phyloP scores from a whole-genome alignment of 2,797 vertebrate species.

The Halcyon chelicuti region DNA sequence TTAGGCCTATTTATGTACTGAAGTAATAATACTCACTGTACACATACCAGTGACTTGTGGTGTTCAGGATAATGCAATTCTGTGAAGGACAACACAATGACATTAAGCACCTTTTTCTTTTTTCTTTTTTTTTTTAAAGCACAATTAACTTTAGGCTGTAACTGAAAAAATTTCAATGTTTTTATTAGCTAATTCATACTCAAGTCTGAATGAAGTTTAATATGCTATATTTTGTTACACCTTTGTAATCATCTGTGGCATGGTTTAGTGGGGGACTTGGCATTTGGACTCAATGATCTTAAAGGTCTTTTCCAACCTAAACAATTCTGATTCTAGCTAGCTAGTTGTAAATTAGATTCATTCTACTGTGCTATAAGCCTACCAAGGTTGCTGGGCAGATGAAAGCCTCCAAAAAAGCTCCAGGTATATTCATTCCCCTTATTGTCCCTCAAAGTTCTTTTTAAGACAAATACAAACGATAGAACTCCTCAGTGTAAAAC shows the following conservation, averaged over 20 bases:
- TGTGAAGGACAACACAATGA: neutral
- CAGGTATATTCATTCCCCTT: neutral
- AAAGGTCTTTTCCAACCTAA: neutral
- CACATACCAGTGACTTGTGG: neutral
- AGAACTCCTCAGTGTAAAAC: neutral
- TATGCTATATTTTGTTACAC: neutral
- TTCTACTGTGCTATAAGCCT: neutral
- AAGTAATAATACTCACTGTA: neutral
- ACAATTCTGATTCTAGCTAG: neutral
- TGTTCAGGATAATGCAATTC: neutral
- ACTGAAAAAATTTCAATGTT: neutral
- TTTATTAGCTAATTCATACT: neutral
- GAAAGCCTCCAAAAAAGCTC: neutral
- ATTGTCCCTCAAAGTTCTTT: neutral
- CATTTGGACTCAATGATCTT: neutral
- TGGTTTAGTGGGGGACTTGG: neutral
- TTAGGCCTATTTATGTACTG: neutral
- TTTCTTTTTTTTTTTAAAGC: neutral
- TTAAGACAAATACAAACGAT: neutral
- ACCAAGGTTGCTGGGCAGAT: neutral
- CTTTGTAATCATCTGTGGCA: neutral
- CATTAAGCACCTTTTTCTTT: neutral
- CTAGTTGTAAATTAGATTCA: neutral
- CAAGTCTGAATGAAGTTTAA: neutral
- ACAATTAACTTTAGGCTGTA: neutral